Percentiles rank a stretch among this genome's conserved stretches.
These are phyloP conservation scores for Silurus glanis DNA, from an alignment of 2,113 vertebrate species.

Conservation along the genomic window DNA sequence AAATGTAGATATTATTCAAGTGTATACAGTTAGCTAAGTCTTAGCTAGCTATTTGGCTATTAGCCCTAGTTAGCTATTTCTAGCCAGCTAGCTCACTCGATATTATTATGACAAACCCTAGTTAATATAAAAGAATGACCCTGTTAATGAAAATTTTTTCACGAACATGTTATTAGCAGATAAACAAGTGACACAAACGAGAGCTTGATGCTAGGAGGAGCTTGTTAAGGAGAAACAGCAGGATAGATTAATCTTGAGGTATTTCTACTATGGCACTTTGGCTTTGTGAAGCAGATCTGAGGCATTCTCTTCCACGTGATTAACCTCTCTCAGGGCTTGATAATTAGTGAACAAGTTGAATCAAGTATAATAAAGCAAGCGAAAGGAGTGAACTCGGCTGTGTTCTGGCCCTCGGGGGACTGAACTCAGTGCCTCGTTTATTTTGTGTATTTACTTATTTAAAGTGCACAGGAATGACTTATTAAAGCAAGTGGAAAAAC, in stretches of 20 bases:
- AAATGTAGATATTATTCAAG: neutral
- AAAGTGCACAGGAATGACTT: neutral
- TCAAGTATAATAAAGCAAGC: neutral
- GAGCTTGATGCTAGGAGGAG: neutral
- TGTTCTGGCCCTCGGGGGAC: neutral
- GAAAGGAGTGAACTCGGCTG: neutral
- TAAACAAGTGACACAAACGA: neutral
- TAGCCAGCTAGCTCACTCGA: neutral
- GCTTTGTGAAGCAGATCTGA: neutral
- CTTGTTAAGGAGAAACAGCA: neutral
- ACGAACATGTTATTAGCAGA: neutral
- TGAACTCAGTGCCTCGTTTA: neutral
- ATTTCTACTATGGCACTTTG: neutral
- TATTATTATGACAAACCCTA: neutral
- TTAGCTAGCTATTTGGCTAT: neutral
- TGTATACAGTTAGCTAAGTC: neutral
- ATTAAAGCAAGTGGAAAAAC: neutral
- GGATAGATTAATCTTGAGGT: neutral
- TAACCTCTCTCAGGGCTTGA: neutral
- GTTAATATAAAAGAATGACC: neutral
- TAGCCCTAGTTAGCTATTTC: too few species aligned
- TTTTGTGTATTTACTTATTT: slow-evolving; percentile 10
- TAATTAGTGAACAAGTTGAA: slow-evolving; percentile 14
- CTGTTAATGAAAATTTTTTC: neutral
- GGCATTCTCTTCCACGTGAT: neutral